phyloP scores from a whole-genome alignment of 2,888 invertebrate genomes.

The Nomada flava region DNA sequence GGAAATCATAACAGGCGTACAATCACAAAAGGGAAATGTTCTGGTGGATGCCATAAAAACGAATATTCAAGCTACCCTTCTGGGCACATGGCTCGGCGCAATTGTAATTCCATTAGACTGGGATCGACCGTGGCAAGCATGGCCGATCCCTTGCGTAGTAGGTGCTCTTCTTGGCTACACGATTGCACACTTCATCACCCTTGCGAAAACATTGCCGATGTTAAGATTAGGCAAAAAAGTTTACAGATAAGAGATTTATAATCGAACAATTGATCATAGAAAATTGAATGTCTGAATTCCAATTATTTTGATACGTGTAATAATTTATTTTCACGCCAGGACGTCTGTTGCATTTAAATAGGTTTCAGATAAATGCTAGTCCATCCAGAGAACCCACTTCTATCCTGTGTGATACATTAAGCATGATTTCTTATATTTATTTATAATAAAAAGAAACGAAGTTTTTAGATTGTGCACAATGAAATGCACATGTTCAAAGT shows the following conservation, averaged over 20 bases:
- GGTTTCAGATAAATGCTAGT: background rate
- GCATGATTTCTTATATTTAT: background rate
- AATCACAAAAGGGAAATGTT: constrained; percentile 81
- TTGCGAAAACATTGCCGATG: constrained; percentile 82
- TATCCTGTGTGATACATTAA: background rate
- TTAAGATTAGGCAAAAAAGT: constrained; percentile 72
- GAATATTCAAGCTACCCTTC: constrained; percentile 87
- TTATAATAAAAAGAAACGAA: background rate
- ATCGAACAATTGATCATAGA: background rate
- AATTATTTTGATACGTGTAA: constrained; percentile 11
- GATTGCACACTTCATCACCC: constrained; percentile 86
- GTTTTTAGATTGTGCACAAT: constrained; percentile 9
- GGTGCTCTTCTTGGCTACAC: constrained; percentile 89
- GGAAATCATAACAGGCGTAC: constrained; percentile 86
- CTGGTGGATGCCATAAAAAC: constrained; percentile 85
- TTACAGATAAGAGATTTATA: constrained; percentile 62
- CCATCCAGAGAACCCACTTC: too few species aligned
- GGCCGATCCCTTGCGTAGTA: constrained; percentile 90
- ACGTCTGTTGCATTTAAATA: background rate
- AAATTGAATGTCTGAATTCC: constrained; percentile 1
- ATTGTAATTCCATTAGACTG: constrained; percentile 95
- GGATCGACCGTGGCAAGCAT: constrained; percentile 95
- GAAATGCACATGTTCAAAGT: background rate
- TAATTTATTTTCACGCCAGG: background rate
- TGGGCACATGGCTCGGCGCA: constrained; percentile 94